Conservation (phyloP, 2,888 invertebrate species). For the Liodrosophila aerea region DNA sequence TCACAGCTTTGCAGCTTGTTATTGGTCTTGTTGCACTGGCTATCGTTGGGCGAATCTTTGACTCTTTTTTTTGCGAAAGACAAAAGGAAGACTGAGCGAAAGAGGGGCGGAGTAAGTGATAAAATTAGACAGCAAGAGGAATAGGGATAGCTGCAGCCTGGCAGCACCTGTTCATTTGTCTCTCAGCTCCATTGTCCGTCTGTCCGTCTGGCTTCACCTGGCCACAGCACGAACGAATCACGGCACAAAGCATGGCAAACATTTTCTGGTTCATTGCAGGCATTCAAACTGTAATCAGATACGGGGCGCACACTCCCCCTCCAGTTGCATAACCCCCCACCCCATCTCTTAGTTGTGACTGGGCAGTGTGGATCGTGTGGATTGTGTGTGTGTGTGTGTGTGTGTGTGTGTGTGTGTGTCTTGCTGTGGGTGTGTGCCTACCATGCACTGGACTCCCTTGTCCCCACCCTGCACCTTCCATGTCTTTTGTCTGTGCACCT, state of each 20-base stretch:
- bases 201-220: conserved; percentile 23
- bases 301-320: conserved; percentile 30
- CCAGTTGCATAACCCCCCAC: neutral
- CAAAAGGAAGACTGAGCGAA: conserved; percentile 4
- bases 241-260: conserved; percentile 50
- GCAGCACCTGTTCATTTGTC: conserved; percentile 63
- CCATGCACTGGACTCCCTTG: too few species aligned
- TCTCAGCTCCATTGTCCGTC: conserved; percentile 8
- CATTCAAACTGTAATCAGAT: conserved; percentile 76
- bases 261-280: conserved; percentile 77
- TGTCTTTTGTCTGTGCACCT: too few species aligned
- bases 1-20: conserved; percentile 41
- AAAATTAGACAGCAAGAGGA: conserved; percentile 1
- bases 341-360: neutral
- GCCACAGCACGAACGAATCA: conserved; percentile 55
- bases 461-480: too few species aligned
- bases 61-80: conserved; percentile 11
- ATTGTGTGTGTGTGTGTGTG: neutral
- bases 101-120: neutral
- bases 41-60: too few species aligned
- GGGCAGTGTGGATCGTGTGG: conserved; percentile 3
- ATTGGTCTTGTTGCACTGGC: conserved; percentile 24
- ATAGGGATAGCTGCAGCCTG: conserved; percentile 10
- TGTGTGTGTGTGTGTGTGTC: too few species aligned
- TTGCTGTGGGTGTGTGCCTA: too few species aligned